These are phyloP conservation scores for Calliphora vomitoria DNA, from an alignment of 2,888 invertebrate species.

Conservation along the genomic window DNA sequence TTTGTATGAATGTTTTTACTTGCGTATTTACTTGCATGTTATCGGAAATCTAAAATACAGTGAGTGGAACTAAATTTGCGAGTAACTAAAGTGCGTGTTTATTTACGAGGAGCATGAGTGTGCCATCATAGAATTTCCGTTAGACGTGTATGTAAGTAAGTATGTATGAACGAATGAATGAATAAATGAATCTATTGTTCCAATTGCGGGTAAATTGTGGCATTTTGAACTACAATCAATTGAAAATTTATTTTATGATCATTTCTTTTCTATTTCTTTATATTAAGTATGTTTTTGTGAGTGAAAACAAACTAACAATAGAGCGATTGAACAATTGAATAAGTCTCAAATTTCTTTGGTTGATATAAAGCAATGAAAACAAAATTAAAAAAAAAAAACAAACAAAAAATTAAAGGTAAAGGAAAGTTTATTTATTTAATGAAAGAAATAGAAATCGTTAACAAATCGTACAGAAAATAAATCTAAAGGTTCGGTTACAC, in stretches of 20 bases:
- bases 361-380: background rate
- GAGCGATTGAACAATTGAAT: conserved; percentile 22
- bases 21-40: background rate
- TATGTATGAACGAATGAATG: conserved; percentile 15
- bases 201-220: conserved; percentile 59
- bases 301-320: conserved; percentile 30
- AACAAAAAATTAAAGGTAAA: conserved; percentile 23
- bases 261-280: conserved; percentile 9
- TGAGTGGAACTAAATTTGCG: background rate
- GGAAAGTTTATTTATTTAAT: conserved; percentile 6
- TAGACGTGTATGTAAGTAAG: background rate
- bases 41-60: conserved; percentile 6
- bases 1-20: background rate
- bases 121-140: conserved; percentile 20
- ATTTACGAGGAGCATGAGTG: background rate
- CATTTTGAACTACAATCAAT: conserved; percentile 71
- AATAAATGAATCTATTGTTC: conserved; percentile 54
- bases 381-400: background rate
- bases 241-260: conserved; percentile 46
- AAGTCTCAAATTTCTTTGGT: conserved; percentile 30
- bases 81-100: conserved; percentile 41
- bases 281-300: background rate
- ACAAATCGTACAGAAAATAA: too few relatives aligned
- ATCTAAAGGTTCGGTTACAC: too few relatives aligned
- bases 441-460: background rate